phyloP scores from a whole-genome alignment of 2,113 vertebrate genomes.

The Aix galericulata region DNA sequence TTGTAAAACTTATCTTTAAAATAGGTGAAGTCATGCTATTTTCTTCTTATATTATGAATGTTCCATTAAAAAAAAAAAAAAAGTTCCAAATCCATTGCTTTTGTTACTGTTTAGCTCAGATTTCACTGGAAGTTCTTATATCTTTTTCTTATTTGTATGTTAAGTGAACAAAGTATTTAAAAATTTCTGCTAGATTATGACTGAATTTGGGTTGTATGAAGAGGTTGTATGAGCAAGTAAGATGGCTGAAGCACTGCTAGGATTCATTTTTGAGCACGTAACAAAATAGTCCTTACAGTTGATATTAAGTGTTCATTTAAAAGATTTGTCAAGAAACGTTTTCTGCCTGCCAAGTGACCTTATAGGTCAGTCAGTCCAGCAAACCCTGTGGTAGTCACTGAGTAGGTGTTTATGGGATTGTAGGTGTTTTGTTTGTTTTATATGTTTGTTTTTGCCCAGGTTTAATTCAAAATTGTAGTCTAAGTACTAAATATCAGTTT shows the following conservation, averaged over 20 bases:
- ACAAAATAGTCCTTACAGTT: neutral
- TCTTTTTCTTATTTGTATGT: neutral
- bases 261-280: neutral
- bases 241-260: neutral
- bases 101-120: neutral
- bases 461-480: neutral
- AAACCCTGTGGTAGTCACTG: neutral
- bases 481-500: neutral
- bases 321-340: neutral
- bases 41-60: neutral
- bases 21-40: neutral
- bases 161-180: neutral
- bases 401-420: neutral
- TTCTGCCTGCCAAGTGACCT: neutral
- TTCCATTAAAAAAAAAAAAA: neutral
- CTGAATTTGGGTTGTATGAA: neutral
- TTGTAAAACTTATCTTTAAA: neutral
- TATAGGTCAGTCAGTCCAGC: accelerated
- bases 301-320: neutral
- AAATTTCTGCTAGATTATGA: neutral
- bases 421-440: neutral
- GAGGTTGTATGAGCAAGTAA: neutral
- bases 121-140: neutral
- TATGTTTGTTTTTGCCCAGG: neutral
- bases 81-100: neutral